Evolutionary conservation across 2,888 invertebrate genomes (phyloP).

Genomic region (Phyllotreta striolata): DNA sequence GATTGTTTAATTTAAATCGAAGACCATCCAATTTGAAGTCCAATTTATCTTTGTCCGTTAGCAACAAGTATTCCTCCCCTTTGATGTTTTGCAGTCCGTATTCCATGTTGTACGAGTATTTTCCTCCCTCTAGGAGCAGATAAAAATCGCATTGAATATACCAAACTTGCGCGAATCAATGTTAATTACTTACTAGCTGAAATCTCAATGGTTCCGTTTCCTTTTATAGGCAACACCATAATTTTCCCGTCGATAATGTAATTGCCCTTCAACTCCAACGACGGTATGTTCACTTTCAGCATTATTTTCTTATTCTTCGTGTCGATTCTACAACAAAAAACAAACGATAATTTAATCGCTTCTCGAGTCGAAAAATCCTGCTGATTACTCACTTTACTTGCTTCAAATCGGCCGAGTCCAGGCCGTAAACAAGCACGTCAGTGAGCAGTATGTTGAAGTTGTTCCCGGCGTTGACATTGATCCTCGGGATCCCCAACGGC

Average conservation of each 20-base stretch:
- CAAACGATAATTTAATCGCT: conserved; percentile 1
- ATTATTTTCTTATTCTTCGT: conserved; percentile 31
- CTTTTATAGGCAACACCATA: conserved; percentile 53
- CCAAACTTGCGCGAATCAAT: neutral
- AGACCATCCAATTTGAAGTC: conserved; percentile 41
- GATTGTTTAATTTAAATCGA: conserved; percentile 46
- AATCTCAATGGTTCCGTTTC: conserved; percentile 53
- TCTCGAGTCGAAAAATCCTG: neutral
- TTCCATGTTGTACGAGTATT: conserved; percentile 45
- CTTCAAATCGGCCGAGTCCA: conserved; percentile 44
- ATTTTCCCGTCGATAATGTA: conserved; percentile 55
- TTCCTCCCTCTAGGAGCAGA: conserved; percentile 41
- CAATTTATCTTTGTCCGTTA: conserved; percentile 38
- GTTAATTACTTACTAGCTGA: conserved; percentile 47
- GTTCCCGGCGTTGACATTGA: conserved; percentile 45
- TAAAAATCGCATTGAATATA: neutral
- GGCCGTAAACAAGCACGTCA: conserved; percentile 44
- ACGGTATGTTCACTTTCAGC: conserved; percentile 39
- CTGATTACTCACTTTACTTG: conserved; percentile 45
- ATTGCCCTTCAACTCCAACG: conserved; percentile 43
- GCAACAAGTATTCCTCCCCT: conserved; percentile 44
- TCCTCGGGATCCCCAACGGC: conserved; percentile 48
- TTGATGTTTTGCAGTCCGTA: conserved; percentile 41
- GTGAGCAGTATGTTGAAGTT: conserved; percentile 46
- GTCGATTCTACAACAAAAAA: conserved; percentile 36